Conservation (phyloP, 2,113 vertebrate genomes). For the Procavia capensis region DNA sequence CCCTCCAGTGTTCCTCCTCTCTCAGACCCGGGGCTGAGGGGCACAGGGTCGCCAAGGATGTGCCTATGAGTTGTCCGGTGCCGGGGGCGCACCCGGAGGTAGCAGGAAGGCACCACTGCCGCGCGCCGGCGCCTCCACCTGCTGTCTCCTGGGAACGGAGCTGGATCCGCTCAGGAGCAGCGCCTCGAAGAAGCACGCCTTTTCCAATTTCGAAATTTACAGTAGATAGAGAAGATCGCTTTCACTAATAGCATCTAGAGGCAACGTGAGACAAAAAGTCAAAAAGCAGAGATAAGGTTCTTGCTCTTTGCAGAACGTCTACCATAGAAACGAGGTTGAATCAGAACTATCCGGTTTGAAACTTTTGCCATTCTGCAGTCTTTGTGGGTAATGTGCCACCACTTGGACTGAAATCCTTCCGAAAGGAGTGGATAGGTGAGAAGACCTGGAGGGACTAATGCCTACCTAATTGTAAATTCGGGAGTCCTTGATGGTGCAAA, state of each 20-base stretch:
- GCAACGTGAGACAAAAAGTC: neutral
- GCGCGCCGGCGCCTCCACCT: rapidly evolving
- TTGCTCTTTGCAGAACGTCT: neutral
- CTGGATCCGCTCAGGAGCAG: neutral
- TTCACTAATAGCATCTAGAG: neutral
- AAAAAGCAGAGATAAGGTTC: neutral
- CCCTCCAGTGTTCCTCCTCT: no score
- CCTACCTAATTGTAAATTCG: neutral
- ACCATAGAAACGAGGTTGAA: neutral
- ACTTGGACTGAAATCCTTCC: neutral
- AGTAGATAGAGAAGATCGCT: neutral
- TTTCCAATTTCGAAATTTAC: neutral
- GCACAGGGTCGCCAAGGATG: neutral
- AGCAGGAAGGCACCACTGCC: no score
- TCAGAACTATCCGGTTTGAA: neutral
- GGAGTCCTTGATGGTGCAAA: neutral
- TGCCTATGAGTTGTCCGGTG: neutral
- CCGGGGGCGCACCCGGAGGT: no score
- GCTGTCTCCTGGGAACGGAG: neutral
- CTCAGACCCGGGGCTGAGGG: neutral
- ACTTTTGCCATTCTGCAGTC: neutral
- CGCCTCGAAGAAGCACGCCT: rapidly evolving
- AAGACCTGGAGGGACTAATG: neutral
- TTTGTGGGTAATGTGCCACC: neutral
- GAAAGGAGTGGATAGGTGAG: neutral